Evolutionary conservation across 2,888 invertebrate genomes (phyloP), one percentile per base, ranked within the genome.

Genomic region (Tenthredo livida): DNA sequence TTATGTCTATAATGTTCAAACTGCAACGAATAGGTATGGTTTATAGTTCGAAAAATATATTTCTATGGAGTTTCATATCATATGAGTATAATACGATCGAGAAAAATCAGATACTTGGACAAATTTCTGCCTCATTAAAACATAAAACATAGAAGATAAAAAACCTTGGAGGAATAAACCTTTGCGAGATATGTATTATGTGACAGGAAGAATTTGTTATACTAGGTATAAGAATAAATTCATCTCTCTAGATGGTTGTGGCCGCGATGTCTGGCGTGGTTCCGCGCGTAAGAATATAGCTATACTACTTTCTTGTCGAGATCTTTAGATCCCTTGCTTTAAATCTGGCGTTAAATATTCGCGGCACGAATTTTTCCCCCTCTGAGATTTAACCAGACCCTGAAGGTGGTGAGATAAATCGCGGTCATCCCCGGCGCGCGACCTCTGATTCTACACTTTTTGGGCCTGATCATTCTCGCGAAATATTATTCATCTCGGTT

Each of bases 301-400:
- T 40, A 21, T 40, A 21, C 58, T 61, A 25, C 61, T 61, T 37
- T 61, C 58, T 61, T 58, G 21, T 61, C 37, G 40, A 80, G 80
- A 80, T 80, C 80, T 80, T 61, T 80, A 37, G 37, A 61, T 58
- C 40, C 80, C 77, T 77, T 58, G 43, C 17, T 80, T 80, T 61
- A 80, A 40, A 61, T 77, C 54, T 54, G 9, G 54, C 54, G 80
- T 80, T 80, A 61, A 80, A 80, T 80, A 80, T 80, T 80, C 80
- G 50, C 25, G 80, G 10, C 80, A 80, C 80, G 80, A 58, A 50
- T 2, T 40, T 80, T 40, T 80, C 3, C 40, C 40, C n/a, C n/a
- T 5, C 50, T 17, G 61, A 80, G 80, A 80, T 80, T 61, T 54
- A 21, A 10, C 80, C 21, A 17, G 15, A 77, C 37, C 1, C 1